These are phyloP conservation scores for Sclerurus mexicanus DNA, from an alignment of 2,113 vertebrate species.

Conservation along the genomic window DNA sequence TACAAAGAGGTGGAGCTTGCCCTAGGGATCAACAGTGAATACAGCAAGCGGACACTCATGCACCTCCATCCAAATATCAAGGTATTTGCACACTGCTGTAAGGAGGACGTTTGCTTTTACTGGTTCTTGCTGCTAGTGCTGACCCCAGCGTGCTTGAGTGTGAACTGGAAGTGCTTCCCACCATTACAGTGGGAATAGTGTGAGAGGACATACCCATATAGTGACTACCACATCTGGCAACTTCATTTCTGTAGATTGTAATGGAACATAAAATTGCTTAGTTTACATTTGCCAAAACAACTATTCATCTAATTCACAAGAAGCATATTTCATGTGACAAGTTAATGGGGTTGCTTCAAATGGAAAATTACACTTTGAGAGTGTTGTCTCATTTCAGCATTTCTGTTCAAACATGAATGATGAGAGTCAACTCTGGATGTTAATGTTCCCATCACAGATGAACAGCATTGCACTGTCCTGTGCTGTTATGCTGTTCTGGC, in stretches of 20 bases:
- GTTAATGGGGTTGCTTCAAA: neutral
- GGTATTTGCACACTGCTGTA: conserved; percentile 60
- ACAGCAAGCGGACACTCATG: conserved; percentile 89
- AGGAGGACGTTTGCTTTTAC: neutral
- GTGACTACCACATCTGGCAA: neutral
- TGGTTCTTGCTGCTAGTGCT: neutral
- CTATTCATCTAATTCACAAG: neutral
- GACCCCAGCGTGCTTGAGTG: neutral
- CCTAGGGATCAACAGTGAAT: conserved; percentile 94
- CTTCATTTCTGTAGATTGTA: neutral
- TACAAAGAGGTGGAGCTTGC: conserved; percentile 97
- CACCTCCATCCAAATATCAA: conserved; percentile 91
- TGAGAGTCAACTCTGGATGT: neutral
- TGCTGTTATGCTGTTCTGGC: neutral
- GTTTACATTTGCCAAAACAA: neutral
- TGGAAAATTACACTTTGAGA: neutral
- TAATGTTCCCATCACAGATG: neutral
- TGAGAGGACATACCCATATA: neutral
- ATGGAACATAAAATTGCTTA: neutral
- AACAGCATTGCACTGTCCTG: neutral
- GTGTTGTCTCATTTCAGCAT: neutral
- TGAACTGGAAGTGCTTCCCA: neutral
- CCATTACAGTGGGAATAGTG: neutral
- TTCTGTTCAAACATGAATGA: neutral
- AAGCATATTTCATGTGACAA: neutral